phyloP scores from a whole-genome alignment of 2,888 invertebrate genomes.

The Scelioninae gen. 1 region DNA sequence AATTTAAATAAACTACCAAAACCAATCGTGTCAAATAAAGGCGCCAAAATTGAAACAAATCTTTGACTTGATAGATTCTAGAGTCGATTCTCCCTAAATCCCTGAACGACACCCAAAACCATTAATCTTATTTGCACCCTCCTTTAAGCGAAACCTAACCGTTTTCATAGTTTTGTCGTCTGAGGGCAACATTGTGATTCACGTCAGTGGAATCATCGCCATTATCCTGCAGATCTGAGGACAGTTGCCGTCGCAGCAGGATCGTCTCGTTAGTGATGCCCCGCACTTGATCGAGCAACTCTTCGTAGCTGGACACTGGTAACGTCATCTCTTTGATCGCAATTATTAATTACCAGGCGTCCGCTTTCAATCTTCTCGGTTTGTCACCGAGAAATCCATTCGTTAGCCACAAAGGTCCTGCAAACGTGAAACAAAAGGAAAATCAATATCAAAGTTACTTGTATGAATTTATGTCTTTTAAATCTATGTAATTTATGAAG shows the following conservation, averaged over 20 bases:
- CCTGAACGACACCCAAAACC: conserved; percentile 14
- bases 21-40: too few species aligned
- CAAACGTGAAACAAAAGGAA: conserved; percentile 22
- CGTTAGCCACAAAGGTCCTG: conserved; percentile 72
- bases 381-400: conserved; percentile 73
- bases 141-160: conserved; percentile 69
- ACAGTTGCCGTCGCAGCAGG: conserved; percentile 85
- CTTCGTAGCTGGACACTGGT: conserved; percentile 87
- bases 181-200: conserved; percentile 79
- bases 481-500: too few species aligned
- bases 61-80: too few species aligned
- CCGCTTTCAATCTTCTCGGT: conserved; percentile 70
- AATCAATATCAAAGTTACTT: background rate
- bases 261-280: conserved; percentile 86
- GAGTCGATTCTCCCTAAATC: too few species aligned
- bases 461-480: too few species aligned
- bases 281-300: conserved; percentile 86
- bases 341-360: conserved; percentile 75
- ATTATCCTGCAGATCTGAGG: conserved; percentile 81
- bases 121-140: conserved; percentile 50
- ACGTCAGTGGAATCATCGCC: conserved; percentile 77
- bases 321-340: conserved; percentile 85
- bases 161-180: conserved; percentile 76
- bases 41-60: too few species aligned
- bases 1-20: too few species aligned